Base-by-base conservation (phyloP, 2,888 invertebrate genomes). In the Ethmia dodecea region DNA sequence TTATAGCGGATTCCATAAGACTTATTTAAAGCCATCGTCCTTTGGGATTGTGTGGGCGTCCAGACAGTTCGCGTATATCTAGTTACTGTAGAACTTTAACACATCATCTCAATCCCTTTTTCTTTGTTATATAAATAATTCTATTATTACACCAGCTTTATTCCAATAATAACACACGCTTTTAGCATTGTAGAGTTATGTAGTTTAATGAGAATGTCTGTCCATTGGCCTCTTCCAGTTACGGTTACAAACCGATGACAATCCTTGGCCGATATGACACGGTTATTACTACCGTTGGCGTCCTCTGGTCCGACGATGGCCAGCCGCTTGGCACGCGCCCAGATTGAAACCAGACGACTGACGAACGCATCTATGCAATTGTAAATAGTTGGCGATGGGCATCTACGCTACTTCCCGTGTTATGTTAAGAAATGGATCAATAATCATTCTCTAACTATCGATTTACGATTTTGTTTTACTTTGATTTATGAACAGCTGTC, bases 321-420 rank as follows among this genome's bases (percentile, higher is more conserved):
- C 59, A 60, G 48, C 47, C 47, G 52, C 51, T 54, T 76, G 75
- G 77, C 75, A 57, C 28, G 2, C 30, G 15, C 46, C 76, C 77
- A 75, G 60, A 61, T 57, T 52, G 49, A 51, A 62, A 60, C 58
- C 66, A 69, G 60, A 59, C 57, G 60, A 58, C 58, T 55, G 56
- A 57, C 54, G 47, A 58, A 57, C 57, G 49, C 52, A 45, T 56
- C 54, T 52, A 55, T 58, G 49, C 52, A 55, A 24, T 55, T 60
- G 56, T 65, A 63, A 66, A 69, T 67, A 58, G 43, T 50, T 47
- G 40, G 34, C 40, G 51, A 57, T 52, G 53, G 22, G 22, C 22
- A 22, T n/a, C 22, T 22, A 22, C 9, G 9, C 18, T 18, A 18
- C 9, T n/a, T 22, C 22, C 8, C n/a, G 22, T 22, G 22, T 22